Conservation (phyloP, 2,888 invertebrate species). For the Empis livida region DNA sequence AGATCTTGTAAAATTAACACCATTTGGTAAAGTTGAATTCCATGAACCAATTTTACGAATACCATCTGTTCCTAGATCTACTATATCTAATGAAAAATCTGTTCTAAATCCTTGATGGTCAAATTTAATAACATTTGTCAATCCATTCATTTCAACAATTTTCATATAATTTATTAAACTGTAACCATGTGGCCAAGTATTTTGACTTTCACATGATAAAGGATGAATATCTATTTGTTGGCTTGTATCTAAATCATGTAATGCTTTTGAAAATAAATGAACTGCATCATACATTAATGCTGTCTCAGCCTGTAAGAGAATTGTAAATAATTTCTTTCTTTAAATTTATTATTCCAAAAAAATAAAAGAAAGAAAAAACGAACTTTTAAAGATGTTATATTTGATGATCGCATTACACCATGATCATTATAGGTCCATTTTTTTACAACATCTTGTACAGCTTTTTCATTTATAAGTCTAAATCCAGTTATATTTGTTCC, state of each 20-base stretch:
- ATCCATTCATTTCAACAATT: slow-evolving; percentile 86
- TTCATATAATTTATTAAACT: slow-evolving; percentile 95
- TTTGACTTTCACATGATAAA: slow-evolving; percentile 73
- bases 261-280: slow-evolving; percentile 81
- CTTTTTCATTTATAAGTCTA: slow-evolving; percentile 75
- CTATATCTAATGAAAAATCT: slow-evolving; percentile 81
- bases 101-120: slow-evolving; percentile 88
- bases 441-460: slow-evolving; percentile 62
- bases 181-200: slow-evolving; percentile 89
- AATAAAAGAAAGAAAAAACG: no score
- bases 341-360: no score
- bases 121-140: slow-evolving; percentile 86
- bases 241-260: slow-evolving; percentile 81
- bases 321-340: no score
- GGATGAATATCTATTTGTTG: slow-evolving; percentile 82
- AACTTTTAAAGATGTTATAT: slow-evolving; percentile 38
- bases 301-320: slow-evolving; percentile 82
- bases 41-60: slow-evolving; percentile 75
- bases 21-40: slow-evolving; percentile 63
- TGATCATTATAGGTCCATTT: slow-evolving; percentile 70
- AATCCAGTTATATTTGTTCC: slow-evolving; percentile 93
- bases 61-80: slow-evolving; percentile 76
- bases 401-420: slow-evolving; percentile 42
- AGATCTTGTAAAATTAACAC: slow-evolving; percentile 76
- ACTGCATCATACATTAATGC: slow-evolving; percentile 96